Evolutionary conservation across 2,113 vertebrate genomes (phyloP).

Genomic region (Agelaius tricolor): DNA sequence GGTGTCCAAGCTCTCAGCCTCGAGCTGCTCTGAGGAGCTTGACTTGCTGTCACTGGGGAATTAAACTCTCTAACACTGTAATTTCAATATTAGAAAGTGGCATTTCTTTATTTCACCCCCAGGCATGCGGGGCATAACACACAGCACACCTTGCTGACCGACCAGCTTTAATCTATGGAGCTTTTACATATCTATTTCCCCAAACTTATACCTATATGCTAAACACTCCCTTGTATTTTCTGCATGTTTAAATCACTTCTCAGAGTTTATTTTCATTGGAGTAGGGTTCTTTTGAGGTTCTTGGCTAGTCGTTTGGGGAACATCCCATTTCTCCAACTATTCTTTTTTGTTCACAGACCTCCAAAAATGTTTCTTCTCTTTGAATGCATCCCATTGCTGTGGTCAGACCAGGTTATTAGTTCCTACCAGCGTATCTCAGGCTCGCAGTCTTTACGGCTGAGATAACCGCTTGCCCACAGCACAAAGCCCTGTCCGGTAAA

Average conservation of each 20-base stretch:
- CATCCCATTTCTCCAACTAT: background rate
- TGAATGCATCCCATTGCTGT: background rate
- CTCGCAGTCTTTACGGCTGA: background rate
- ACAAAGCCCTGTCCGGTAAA: fast-evolving
- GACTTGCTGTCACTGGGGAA: no score
- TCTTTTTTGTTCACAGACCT: background rate
- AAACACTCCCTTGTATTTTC: background rate
- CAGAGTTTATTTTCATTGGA: background rate
- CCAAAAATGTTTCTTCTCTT: background rate
- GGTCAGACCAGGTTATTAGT: background rate
- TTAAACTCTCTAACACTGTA: background rate
- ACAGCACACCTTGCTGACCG: background rate
- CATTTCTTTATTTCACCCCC: background rate
- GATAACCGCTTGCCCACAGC: background rate
- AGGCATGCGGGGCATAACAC: background rate
- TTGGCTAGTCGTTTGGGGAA: background rate
- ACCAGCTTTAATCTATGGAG: background rate
- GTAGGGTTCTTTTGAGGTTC: background rate
- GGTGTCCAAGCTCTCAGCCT: background rate
- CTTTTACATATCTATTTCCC: background rate
- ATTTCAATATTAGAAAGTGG: background rate
- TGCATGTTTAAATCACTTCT: background rate
- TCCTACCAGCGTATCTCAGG: background rate
- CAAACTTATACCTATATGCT: no score
- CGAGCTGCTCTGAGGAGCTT: background rate